These are phyloP conservation scores for Drosophila parabipectinata DNA, from an alignment of 1,140 invertebrate species.

Conservation along the genomic window DNA sequence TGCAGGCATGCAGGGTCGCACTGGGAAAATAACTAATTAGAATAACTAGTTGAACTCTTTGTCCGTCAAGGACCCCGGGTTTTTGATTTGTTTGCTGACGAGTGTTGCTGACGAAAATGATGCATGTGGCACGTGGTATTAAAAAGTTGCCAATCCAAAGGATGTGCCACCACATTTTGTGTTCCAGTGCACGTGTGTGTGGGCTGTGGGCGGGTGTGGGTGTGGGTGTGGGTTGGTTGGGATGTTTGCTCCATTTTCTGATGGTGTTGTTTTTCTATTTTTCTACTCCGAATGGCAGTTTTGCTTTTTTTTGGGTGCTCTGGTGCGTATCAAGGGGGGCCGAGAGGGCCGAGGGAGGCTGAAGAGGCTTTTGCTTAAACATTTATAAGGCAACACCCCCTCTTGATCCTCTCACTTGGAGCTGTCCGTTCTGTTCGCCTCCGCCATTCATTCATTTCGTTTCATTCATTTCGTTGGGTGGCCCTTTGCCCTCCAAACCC, in stretches of 20 bases:
- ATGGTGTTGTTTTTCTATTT: conserved; percentile 25
- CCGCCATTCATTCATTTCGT: conserved; percentile 57
- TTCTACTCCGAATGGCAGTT: conserved; percentile 17
- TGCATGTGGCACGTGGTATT: not conserved
- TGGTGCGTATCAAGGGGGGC: conserved; percentile 4
- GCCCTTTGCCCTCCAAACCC: conserved; percentile 12
- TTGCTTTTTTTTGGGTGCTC: conserved; percentile 1
- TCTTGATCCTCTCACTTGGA: not conserved
- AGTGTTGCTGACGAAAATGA: no score
- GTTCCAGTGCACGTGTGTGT: not conserved
- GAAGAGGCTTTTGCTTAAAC: conserved; percentile 28
- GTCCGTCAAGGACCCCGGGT: not conserved
- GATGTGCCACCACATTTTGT: not conserved
- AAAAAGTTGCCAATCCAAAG: not conserved
- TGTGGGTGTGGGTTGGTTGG: not conserved
- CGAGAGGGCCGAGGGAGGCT: not conserved
- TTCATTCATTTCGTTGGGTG: conserved; percentile 51
- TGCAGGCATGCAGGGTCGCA: not conserved
- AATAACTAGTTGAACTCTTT: not conserved
- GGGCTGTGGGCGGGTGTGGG: not conserved
- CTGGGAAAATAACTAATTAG: conserved; percentile 3
- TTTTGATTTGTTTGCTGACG: not conserved
- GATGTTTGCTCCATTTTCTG: conserved; percentile 2
- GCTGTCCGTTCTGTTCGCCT: conserved; percentile 18
- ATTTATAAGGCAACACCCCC: conserved; percentile 41